Evolutionary conservation across 35 echinoderm and acorn worm genomes (phyloP).

Genomic region (Apostichopus japonicus): DNA sequence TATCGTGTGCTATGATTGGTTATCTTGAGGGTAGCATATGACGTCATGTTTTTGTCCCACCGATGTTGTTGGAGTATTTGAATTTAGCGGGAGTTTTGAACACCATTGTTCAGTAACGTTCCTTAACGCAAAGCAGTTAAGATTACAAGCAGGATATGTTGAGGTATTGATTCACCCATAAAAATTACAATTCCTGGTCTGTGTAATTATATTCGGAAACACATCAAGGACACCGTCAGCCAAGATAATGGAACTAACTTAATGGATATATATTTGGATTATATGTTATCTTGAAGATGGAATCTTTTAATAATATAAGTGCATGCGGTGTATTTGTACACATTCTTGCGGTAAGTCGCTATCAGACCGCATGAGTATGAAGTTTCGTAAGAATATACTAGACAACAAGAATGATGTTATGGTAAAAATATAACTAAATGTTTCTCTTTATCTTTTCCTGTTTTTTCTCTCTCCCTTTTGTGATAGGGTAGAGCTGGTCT

Average conservation of each 20-base stretch:
- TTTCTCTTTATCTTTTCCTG: no score
- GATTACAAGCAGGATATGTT: not conserved
- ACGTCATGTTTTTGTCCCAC: conserved; percentile 40
- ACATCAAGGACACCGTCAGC: not conserved
- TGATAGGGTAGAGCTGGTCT: no score
- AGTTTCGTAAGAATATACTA: no score
- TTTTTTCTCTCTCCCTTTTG: no score
- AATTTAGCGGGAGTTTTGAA: conserved; percentile 49
- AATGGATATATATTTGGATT: conserved; percentile 12
- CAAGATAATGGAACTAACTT: not conserved
- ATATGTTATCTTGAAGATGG: not conserved
- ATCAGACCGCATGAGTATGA: no score
- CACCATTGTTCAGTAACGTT: not conserved
- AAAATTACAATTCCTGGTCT: no score
- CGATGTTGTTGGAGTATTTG: conserved; percentile 25
- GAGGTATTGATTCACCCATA: no score
- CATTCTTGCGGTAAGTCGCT: no score
- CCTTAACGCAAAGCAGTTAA: not conserved
- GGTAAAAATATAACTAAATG: no score
- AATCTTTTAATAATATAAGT: not conserved
- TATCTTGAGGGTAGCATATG: not conserved
- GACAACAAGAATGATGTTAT: no score
- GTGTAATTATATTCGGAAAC: no score
- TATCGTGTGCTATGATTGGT: conserved; percentile 8
- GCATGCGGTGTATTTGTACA: no score